Conservation (phyloP, 2,888 invertebrate species). For the Parthenolecanium corni region DNA sequence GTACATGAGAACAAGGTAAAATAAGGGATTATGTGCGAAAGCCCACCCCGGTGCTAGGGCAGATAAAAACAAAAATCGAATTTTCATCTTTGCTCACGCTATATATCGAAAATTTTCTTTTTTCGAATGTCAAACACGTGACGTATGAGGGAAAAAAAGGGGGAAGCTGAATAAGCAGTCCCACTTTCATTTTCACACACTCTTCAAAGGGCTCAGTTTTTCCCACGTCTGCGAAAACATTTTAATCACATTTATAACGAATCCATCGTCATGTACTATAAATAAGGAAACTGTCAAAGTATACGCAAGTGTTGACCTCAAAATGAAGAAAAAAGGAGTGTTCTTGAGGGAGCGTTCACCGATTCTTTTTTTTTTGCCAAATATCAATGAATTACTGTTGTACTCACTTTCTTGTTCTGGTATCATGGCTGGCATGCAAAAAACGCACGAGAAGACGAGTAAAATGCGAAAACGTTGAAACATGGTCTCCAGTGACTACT, state of each 20-base stretch:
- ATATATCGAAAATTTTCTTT: no score
- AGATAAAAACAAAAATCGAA: no score
- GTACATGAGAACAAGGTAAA: no score
- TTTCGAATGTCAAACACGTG: no score
- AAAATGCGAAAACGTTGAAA: conserved; percentile 8
- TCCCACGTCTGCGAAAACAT: neutral
- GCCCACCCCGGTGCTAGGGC: no score
- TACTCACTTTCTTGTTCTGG: conserved; percentile 10
- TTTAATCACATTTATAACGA: neutral
- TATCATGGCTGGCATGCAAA: conserved; percentile 15
- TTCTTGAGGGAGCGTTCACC: neutral
- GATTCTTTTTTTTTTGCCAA: neutral
- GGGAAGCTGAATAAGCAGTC: neutral
- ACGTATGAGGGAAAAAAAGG: no score
- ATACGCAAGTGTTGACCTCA: no score
- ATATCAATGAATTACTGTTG: neutral
- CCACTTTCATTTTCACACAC: neutral
- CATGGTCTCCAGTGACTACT: neutral
- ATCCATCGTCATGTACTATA: neutral
- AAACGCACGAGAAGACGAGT: conserved; percentile 16
- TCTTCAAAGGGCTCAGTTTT: neutral
- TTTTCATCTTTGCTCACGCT: no score
- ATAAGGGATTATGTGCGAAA: no score
- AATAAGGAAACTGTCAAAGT: neutral
- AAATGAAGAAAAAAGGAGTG: neutral